phyloP scores from a whole-genome alignment of 1,140 invertebrate genomes.

The Euschistus heros region DNA sequence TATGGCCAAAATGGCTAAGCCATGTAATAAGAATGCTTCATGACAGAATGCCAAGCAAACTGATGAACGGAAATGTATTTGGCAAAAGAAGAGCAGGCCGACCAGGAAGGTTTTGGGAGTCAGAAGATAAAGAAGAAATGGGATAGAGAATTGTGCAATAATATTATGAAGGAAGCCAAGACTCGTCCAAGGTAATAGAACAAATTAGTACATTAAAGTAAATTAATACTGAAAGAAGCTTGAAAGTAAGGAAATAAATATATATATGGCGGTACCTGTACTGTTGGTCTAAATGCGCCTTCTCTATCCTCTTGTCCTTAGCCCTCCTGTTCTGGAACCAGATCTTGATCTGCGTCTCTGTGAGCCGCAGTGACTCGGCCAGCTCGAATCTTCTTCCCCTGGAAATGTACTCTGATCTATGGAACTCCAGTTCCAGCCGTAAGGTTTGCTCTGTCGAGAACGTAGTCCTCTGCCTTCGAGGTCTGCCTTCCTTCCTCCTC shows the following conservation, averaged over 20 bases:
- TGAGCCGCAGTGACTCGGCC: slow-evolving; percentile 66
- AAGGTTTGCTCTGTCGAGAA: slow-evolving; percentile 90
- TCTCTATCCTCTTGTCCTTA: slow-evolving; percentile 92
- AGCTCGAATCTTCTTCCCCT: slow-evolving; percentile 74
- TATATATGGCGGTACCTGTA: slow-evolving; percentile 60
- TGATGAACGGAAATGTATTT: too few relatives aligned
- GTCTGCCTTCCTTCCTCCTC: slow-evolving; percentile 70
- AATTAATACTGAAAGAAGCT: background rate
- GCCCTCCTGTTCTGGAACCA: slow-evolving; percentile 95
- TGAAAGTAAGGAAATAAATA: too few relatives aligned
- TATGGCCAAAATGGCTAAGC: too few relatives aligned
- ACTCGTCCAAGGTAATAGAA: background rate
- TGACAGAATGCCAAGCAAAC: too few relatives aligned
- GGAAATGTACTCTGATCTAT: slow-evolving; percentile 82
- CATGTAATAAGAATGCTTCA: too few relatives aligned
- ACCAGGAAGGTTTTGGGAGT: background rate
- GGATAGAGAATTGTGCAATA: background rate
- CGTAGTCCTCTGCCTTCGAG: slow-evolving; percentile 81
- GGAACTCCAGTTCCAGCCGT: slow-evolving; percentile 80
- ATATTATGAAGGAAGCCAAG: background rate
- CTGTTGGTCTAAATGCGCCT: slow-evolving; percentile 87
- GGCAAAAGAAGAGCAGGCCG: too few relatives aligned
- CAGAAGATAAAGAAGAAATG: background rate
- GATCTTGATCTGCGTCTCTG: slow-evolving; percentile 91
- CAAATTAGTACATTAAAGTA: background rate